phyloP scores from a whole-genome alignment of 2,888 invertebrate species.

The Oligia strigilis region DNA sequence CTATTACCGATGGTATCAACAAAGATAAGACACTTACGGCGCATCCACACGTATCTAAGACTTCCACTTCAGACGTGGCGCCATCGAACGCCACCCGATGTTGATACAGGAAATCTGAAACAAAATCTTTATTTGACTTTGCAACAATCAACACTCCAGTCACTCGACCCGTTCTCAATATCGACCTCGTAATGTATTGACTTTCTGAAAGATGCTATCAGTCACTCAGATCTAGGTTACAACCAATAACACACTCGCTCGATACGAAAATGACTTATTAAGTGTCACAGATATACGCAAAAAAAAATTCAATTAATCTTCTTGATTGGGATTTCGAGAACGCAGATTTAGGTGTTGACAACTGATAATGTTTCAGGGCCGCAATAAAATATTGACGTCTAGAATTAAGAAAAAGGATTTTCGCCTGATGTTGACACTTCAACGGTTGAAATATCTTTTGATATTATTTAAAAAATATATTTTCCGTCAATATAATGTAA shows the following conservation, averaged over 20 bases:
- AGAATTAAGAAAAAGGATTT: neutral
- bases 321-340: conserved; percentile 55
- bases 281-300: conserved; percentile 58
- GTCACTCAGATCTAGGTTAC: conserved; percentile 80
- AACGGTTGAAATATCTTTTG: conserved; percentile 13
- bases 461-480: conserved; percentile 9
- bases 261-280: conserved; percentile 74
- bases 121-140: conserved; percentile 67
- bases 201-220: conserved; percentile 78
- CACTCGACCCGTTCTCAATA: conserved; percentile 62
- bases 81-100: conserved; percentile 94
- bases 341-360: conserved; percentile 56
- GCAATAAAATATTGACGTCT: neutral
- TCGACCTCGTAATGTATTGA: conserved; percentile 69
- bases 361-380: conserved; percentile 5
- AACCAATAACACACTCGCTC: conserved; percentile 68
- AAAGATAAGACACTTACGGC: conserved; percentile 91
- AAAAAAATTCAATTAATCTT: conserved; percentile 60
- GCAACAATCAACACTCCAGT: conserved; percentile 56
- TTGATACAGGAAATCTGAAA: conserved; percentile 94
- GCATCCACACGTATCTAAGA: conserved; percentile 94
- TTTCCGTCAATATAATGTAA: conserved; percentile 44
- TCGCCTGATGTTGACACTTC: neutral
- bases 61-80: conserved; percentile 94
- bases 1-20: conserved; percentile 50